Conservation (phyloP, 2,797 vertebrate genomes). For the Anguilla megastoma region DNA sequence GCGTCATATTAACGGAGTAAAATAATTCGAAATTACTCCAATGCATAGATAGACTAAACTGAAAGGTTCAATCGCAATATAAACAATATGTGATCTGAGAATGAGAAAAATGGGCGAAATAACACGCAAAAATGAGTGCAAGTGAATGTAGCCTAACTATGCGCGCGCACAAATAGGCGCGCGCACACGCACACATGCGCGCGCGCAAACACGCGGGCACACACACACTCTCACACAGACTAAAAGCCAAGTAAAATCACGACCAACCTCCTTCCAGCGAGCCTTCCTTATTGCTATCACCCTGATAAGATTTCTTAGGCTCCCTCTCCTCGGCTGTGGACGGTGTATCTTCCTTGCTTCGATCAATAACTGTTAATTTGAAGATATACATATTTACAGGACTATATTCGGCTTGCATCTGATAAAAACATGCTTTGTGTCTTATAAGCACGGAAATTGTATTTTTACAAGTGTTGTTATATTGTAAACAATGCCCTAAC, state of each 20-base stretch:
- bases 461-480: background rate
- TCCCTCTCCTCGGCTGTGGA: conserved; percentile 87
- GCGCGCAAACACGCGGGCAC: background rate
- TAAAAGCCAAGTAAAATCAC: conserved; percentile 14
- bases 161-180: background rate
- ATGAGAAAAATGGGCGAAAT: background rate
- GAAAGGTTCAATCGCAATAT: background rate
- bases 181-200: background rate
- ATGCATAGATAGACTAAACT: background rate
- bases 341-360: conserved; percentile 77
- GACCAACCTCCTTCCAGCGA: conserved; percentile 79
- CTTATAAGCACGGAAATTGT: background rate
- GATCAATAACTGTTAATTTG: conserved; percentile 72
- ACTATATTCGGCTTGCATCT: background rate
- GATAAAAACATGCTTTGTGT: conserved; percentile 8
- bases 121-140: background rate
- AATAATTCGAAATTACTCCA: background rate
- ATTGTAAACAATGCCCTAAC: background rate
- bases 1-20: background rate
- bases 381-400: background rate
- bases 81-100: background rate
- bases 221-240: background rate
- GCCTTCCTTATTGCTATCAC: conserved; percentile 83
- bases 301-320: conserved; percentile 80
- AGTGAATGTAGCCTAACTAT: background rate